phyloP scores from a whole-genome alignment of 1,140 invertebrate genomes.

The Pseudomyrmex gracilis region DNA sequence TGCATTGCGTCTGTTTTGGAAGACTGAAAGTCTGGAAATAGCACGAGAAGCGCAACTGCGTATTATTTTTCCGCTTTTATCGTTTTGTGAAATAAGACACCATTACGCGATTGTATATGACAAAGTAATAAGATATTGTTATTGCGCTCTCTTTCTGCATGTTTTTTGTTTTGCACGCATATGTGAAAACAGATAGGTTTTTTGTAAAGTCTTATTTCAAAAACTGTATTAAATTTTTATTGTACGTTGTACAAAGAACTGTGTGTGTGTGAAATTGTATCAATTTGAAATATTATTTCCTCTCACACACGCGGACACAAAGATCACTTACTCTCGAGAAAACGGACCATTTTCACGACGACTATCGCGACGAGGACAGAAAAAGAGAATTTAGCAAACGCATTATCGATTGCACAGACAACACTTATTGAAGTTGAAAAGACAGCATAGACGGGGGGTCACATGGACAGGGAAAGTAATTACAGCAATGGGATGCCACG shows the following conservation, averaged over 20 bases:
- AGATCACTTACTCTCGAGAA: not conserved
- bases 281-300: not conserved
- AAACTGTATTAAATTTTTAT: no score
- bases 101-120: not conserved
- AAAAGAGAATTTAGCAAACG: not conserved
- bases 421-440: slow-evolving; percentile 14
- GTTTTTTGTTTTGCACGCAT: slow-evolving; percentile 4
- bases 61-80: slow-evolving; percentile 25
- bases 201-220: not conserved
- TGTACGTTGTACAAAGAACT: no score
- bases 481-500: slow-evolving; percentile 49
- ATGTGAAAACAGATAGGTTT: not conserved
- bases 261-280: no score
- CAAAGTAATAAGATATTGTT: slow-evolving; percentile 34
- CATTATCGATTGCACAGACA: slow-evolving; percentile 38
- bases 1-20: not conserved
- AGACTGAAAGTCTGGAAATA: slow-evolving; percentile 10
- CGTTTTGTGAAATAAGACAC: not conserved
- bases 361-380: not conserved
- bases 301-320: not conserved
- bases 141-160: not conserved
- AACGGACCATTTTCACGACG: not conserved
- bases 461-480: slow-evolving; percentile 51
- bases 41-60: not conserved
- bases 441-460: not conserved